Conservation (phyloP, 2,113 vertebrate genomes). For the Hippocampus zosterae region DNA sequence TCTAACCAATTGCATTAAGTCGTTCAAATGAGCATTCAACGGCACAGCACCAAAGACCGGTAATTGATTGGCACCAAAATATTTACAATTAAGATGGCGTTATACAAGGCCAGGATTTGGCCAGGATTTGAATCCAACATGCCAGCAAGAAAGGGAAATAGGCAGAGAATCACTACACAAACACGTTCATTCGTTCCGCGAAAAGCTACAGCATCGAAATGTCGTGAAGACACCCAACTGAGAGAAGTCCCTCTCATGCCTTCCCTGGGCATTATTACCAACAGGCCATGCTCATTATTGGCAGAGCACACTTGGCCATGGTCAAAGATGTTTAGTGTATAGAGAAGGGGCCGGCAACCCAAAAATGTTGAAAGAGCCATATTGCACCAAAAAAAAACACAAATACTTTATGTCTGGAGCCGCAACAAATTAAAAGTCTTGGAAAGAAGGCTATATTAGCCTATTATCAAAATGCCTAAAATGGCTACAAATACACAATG, state of each 20-base stretch:
- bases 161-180: conserved; percentile 36
- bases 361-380: too few relatives aligned
- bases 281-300: conserved; percentile 54
- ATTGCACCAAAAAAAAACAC: too few relatives aligned
- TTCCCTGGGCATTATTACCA: conserved; percentile 54
- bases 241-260: conserved; percentile 49
- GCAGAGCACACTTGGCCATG: conserved; percentile 44
- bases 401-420: too few relatives aligned
- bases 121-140: conserved; percentile 20
- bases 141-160: conserved; percentile 28
- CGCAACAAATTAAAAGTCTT: too few relatives aligned
- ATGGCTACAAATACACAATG: too few relatives aligned
- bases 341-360: too few relatives aligned
- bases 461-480: too few relatives aligned
- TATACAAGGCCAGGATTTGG: conserved; percentile 45
- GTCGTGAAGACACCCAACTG: conserved; percentile 41
- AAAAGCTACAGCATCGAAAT: conserved; percentile 39
- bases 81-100: conserved; percentile 37
- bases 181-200: conserved; percentile 56
- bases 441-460: too few relatives aligned
- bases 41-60: neutral
- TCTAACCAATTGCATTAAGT: conserved; percentile 30
- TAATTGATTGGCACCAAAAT: conserved; percentile 27
- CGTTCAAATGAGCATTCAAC: conserved; percentile 21
- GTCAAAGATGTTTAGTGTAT: neutral